phyloP scores from a whole-genome alignment of 2,113 vertebrate species.

The Cyprinodon tularosa region DNA sequence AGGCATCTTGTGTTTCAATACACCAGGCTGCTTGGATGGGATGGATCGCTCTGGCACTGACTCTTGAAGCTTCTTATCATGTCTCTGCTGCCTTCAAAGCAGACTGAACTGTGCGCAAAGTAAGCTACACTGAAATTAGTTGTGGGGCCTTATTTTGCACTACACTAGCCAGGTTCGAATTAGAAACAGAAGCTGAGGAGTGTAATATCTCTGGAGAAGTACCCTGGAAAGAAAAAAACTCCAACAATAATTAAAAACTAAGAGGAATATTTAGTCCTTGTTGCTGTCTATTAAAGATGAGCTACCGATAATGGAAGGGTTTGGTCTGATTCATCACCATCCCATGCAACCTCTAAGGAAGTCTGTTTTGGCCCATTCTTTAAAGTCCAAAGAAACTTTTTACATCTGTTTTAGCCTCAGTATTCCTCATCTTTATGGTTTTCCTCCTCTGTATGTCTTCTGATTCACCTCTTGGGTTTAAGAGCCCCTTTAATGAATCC shows the following conservation, averaged over 20 bases:
- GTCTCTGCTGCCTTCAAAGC: constrained; percentile 9
- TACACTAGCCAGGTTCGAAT: neutral
- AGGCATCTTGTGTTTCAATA: neutral
- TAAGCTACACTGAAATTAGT: neutral
- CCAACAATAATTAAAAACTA: neutral
- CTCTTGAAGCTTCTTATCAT: constrained; percentile 7
- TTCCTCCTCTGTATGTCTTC: neutral
- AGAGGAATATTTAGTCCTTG: constrained; percentile 3
- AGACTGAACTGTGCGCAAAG: neutral
- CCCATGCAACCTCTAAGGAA: no score
- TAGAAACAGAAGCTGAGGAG: neutral
- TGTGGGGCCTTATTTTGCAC: neutral
- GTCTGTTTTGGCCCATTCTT: constrained; percentile 17
- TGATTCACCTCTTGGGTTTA: neutral
- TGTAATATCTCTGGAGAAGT: neutral
- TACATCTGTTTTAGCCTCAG: neutral
- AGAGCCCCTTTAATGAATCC: constrained; percentile 34
- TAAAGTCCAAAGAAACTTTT: constrained; percentile 15
- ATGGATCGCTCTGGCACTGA: constrained; percentile 24
- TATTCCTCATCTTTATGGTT: constrained; percentile 1
- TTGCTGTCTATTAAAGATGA: constrained; percentile 17
- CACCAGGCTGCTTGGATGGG: constrained; percentile 6
- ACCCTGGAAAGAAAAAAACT: neutral
- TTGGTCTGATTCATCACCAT: constrained; percentile 24
- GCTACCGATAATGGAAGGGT: constrained; percentile 24